Conservation (phyloP, 1,140 invertebrate species). For the Drosophila littoralis region DNA sequence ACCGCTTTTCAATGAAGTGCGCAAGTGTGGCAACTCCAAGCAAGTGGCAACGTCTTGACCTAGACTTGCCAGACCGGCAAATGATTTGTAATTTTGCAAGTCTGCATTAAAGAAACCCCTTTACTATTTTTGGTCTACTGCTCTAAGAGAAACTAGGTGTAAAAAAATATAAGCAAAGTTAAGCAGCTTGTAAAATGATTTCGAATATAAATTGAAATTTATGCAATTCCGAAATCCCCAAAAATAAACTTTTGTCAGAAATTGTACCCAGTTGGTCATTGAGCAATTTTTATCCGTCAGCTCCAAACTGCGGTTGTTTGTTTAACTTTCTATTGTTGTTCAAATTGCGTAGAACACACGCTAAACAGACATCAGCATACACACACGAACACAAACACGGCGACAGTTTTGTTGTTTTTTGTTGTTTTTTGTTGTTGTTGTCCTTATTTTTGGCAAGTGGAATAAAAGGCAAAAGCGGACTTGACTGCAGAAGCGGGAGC, state of each 20-base stretch:
- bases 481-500: constrained; percentile 46
- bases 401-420: constrained; percentile 16
- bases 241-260: background rate
- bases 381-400: background rate
- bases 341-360: constrained; percentile 2
- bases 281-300: too few species aligned
- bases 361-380: background rate
- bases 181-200: background rate
- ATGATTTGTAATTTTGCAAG: too few species aligned
- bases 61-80: too few species aligned
- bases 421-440: background rate
- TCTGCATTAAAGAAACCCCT: too few species aligned
- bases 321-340: constrained; percentile 8
- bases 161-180: too few species aligned
- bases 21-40: too few species aligned
- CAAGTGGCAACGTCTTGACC: too few species aligned
- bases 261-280: background rate
- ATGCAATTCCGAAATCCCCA: background rate
- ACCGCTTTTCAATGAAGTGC: too few species aligned
- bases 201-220: background rate
- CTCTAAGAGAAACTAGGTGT: too few species aligned
- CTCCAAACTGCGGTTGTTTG: constrained; percentile 3
- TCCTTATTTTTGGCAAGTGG: constrained; percentile 4
- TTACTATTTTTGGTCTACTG: background rate
- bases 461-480: constrained; percentile 37